These are phyloP conservation scores for Notiomystis cincta DNA, from an alignment of 2,113 vertebrate species.

Conservation along the genomic window DNA sequence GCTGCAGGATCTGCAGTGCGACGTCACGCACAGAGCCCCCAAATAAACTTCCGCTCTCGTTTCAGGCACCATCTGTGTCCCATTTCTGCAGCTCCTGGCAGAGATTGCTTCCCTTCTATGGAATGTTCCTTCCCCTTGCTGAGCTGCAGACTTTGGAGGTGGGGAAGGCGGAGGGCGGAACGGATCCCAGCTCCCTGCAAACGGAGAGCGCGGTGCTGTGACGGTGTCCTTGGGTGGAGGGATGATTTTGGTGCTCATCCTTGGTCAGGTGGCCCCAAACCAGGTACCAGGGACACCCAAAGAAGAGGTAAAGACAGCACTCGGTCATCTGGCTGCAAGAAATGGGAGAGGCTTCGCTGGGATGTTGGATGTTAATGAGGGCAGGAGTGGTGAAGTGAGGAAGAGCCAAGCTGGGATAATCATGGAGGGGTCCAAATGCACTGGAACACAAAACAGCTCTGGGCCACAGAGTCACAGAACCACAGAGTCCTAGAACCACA, in stretches of 20 bases:
- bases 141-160: not conserved
- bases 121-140: not conserved
- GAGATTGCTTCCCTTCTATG: constrained; percentile 44
- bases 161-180: not conserved
- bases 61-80: constrained; percentile 61
- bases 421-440: not conserved
- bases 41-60: constrained; percentile 51
- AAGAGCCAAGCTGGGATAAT: fast-evolving
- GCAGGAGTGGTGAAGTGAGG: not conserved
- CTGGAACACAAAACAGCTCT: fast-evolving
- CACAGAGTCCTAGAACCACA: not conserved
- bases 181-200: not conserved
- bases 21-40: constrained; percentile 7
- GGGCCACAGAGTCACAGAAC: not conserved
- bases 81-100: constrained; percentile 9
- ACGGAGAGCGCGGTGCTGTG: fast-evolving
- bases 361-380: too few relatives aligned
- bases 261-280: not conserved
- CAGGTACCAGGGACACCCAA: not conserved
- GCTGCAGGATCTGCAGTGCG: not conserved
- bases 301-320: not conserved
- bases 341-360: fast-evolving
- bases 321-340: not conserved
- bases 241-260: not conserved
- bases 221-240: not conserved